These are phyloP conservation scores for Poecilia gillii DNA, from an alignment of 2,797 vertebrate species.

Conservation along the genomic window DNA sequence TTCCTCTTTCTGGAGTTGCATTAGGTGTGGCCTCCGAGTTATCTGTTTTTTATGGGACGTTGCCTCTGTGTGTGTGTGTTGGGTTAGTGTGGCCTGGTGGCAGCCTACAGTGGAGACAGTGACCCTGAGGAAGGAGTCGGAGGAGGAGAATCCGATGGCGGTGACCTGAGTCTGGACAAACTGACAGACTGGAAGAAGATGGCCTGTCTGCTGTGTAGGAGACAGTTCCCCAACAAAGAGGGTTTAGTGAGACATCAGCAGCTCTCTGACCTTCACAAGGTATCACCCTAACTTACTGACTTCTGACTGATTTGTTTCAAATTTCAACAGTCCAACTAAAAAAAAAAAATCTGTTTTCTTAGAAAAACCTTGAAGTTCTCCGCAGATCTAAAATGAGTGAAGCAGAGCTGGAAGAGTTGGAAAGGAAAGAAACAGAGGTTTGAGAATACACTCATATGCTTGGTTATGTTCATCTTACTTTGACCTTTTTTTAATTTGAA, in stretches of 20 bases:
- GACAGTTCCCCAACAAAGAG: constrained; percentile 97
- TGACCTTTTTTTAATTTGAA: neutral
- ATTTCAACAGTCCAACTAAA: neutral
- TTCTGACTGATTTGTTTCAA: neutral
- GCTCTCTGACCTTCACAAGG: constrained; percentile 97
- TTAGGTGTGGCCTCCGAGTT: no score
- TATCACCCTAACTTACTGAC: constrained; percentile 50
- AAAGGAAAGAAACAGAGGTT: constrained; percentile 96
- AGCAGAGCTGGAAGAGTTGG: constrained; percentile 93
- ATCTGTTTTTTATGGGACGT: neutral
- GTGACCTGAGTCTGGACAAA: constrained; percentile 87
- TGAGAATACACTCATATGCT: neutral
- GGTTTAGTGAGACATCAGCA: constrained; percentile 93
- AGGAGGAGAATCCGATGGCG: constrained; percentile 85
- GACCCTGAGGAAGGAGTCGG: constrained; percentile 91
- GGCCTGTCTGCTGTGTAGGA: constrained; percentile 95
- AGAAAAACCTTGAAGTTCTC: constrained; percentile 98
- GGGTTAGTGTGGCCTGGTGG: constrained; percentile 90
- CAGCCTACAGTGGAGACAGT: constrained; percentile 97
- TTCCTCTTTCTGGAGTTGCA: constrained; percentile 5
- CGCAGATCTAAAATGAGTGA: constrained; percentile 89
- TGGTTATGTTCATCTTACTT: neutral
- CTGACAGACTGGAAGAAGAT: constrained; percentile 96
- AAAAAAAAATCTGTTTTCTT: neutral
- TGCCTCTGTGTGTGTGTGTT: constrained; percentile 13